These are phyloP conservation scores for Caenorhabditis brenneri DNA, from an alignment of 1,140 invertebrate species.

Conservation along the genomic window DNA sequence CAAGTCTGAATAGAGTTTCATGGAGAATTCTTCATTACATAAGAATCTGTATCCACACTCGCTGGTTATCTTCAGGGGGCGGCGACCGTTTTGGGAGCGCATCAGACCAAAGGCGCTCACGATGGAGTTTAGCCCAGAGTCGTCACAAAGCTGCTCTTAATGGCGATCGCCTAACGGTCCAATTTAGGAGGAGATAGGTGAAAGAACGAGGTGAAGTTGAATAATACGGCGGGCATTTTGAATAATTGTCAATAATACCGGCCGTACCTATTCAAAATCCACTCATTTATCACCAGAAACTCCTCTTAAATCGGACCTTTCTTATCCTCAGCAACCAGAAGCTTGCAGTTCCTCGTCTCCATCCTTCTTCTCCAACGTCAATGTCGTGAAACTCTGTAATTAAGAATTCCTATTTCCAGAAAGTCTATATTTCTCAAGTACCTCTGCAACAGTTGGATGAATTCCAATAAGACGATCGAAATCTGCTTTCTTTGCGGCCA, in stretches of 20 bases:
- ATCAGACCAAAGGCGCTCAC: slow-evolving; percentile 36
- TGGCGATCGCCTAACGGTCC: slow-evolving; percentile 25
- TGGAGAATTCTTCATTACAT: too few species aligned
- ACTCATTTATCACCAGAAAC: not conserved
- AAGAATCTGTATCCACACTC: not conserved
- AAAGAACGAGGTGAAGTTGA: not conserved
- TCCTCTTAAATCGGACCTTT: slow-evolving; percentile 36
- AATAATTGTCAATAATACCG: not conserved
- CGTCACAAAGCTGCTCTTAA: slow-evolving; percentile 37
- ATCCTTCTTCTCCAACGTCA: slow-evolving; percentile 75
- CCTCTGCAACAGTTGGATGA: slow-evolving; percentile 60
- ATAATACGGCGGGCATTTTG: not conserved
- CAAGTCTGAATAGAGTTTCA: not conserved
- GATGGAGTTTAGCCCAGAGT: slow-evolving; percentile 31
- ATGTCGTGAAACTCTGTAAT: slow-evolving; percentile 74
- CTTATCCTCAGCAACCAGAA: slow-evolving; percentile 61
- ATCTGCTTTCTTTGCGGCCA: slow-evolving; percentile 83
- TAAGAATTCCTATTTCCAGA: too few species aligned
- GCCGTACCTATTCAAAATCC: not conserved
- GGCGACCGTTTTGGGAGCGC: slow-evolving; percentile 20
- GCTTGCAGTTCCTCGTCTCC: slow-evolving; percentile 72
- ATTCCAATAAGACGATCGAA: slow-evolving; percentile 55
- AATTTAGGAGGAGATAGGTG: not conserved
- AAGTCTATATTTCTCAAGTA: not conserved
- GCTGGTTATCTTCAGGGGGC: not conserved